Base-by-base conservation (phyloP, 2,113 vertebrate genomes). In the Sebastes fasciatus region DNA sequence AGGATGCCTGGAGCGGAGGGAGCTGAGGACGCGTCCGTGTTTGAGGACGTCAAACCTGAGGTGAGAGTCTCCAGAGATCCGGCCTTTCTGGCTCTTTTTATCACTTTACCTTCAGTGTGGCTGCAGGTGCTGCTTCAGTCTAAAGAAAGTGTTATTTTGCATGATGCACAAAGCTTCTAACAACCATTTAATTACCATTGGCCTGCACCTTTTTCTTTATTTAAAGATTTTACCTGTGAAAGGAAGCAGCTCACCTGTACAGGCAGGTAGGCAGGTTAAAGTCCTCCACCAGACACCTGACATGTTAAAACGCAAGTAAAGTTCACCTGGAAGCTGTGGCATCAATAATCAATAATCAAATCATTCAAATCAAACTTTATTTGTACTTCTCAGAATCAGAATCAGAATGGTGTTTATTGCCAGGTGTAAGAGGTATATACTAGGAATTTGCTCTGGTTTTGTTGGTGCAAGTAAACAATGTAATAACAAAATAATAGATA, bases 21-120 rank as follows among this genome's bases (percentile, higher is more conserved):
- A 0, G 72, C 66, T 0, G 97, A 98, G 84, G 97, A 98, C 70
- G 12, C 90, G 63, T 94, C 96, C 0, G 97, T 98, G 88, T 98
- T 98, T 34, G 97, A 97, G 91, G 97, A 98, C 94, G 96, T 97
- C 91, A 98, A 98, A 86, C 92, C 95, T 58, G 89, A 84, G 26
- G 79, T 94, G 74, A 95, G 96, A 82, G n/a, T 61, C 70, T 48
- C 7, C 78, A 63, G 68, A 46, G 54, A 5, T 71, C 46, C 65
- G 65, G 70, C 70, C 69, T 81, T 7, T n/a, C 19, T 4, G 70
- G 26, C 49, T 34, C 17, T 17, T 75, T 42, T 5, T 8, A 8
- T 16, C 9, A 12, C 21, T 10, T 58, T 6, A 46, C 21, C 42
- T 51, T 17, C 5, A 6, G 1, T 1, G 17, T 19, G 14, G 19